Evolutionary conservation across 1,140 invertebrate genomes (phyloP), one percentile per base, ranked within the genome.

Genomic region (Diploscapter pachys): DNA sequence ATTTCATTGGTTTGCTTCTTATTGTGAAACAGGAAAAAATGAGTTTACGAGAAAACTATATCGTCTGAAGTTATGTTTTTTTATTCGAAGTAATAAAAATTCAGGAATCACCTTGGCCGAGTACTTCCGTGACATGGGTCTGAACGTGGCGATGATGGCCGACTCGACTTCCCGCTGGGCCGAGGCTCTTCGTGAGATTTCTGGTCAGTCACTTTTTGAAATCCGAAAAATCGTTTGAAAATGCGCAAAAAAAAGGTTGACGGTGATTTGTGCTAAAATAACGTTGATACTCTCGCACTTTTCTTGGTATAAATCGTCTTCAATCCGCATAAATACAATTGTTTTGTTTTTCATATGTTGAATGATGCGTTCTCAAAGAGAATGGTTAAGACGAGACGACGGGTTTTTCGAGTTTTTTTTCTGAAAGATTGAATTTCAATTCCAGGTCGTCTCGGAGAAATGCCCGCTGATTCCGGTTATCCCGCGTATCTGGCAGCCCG

Each of bases 101-200:
- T 31, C 31, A 31, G 31, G 31, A 2, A 84, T 84, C 49, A 83
- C 82, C 6, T 73, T 85, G 13, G 80, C 82, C 64, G 82, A 84
- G 63, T 85, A 84, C 64, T 85, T 85, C 79, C 81, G 90, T 83
- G 95, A 99, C 87, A 98, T 99, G 96, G 97, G 97, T 88, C 97
- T 98, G 90, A 96, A 99, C 86, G 96, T 99, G 51, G 96, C 96
- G 72, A 99, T 99, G 97, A 99, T 99, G 97, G 97, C 97, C 82
- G 97, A 99, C 88, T 99, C 96, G n/a, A 99, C 97, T 9, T 99
- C 96, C 48, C 93, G 97, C 89, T 99, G 97, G 97, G 97, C 97
- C 69, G 97, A 99, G 88, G 96, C 96, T 83, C 89, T 99, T 86
- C 91, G 97, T 91, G 97, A 99, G 91, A 99, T 99, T 88, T 99